These are phyloP conservation scores for Metopolophium dirhodum DNA, from an alignment of 1,140 invertebrate species.

Conservation along the genomic window DNA sequence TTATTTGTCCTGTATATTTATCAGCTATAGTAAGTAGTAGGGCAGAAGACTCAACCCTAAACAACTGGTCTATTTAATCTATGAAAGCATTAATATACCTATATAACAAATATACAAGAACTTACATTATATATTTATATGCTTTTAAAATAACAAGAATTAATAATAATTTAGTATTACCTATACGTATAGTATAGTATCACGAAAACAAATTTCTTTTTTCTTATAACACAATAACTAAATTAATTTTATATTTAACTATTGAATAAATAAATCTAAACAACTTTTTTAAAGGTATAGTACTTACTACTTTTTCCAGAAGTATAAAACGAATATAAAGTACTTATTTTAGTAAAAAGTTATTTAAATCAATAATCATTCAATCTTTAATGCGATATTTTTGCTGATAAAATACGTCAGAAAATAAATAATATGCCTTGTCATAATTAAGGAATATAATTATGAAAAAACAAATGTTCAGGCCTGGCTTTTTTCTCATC, in stretches of 20 bases:
- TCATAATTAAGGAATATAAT: background rate
- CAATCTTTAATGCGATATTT: background rate
- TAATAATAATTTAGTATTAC: too few species aligned
- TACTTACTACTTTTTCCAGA: background rate
- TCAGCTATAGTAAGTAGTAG: too few species aligned
- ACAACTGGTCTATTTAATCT: too few species aligned
- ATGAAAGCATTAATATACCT: background rate
- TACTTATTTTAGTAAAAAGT: background rate
- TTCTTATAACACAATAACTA: background rate
- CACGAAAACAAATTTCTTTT: background rate
- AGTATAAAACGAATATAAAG: background rate
- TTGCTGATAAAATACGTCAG: background rate
- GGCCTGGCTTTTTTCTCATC: background rate
- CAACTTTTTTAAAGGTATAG: background rate
- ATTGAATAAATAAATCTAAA: background rate
- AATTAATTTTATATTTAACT: background rate
- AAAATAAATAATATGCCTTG: background rate
- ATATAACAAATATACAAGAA: background rate
- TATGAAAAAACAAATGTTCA: background rate
- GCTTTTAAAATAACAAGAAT: too few species aligned
- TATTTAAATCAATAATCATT: background rate
- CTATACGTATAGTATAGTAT: too few species aligned
- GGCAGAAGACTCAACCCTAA: background rate
- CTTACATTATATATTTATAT: too few species aligned
- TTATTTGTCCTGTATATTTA: background rate